These are phyloP conservation scores for Pelecanoides urinatrix DNA, from an alignment of 2,113 vertebrate species.

Conservation along the genomic window DNA sequence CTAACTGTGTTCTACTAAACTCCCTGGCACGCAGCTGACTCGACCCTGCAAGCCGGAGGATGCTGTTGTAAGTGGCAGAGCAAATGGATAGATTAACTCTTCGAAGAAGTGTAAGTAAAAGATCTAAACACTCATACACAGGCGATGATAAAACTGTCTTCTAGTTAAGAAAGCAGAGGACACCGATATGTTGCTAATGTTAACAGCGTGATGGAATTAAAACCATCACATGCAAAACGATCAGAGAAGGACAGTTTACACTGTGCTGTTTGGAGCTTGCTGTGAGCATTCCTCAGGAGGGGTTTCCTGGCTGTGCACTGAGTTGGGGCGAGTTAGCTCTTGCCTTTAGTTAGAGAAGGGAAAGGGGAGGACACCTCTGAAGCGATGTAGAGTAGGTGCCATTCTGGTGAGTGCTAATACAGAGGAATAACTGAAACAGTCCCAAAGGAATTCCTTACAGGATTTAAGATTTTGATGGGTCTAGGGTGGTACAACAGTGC, in stretches of 20 bases:
- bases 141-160: neutral
- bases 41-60: neutral
- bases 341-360: neutral
- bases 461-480: neutral
- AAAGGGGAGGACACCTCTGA: neutral
- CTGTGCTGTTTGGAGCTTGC: neutral
- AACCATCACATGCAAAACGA: neutral
- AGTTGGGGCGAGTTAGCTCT: neutral
- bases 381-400: neutral
- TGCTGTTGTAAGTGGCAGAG: neutral
- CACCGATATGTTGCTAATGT: neutral
- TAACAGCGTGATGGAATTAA: neutral
- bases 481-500: neutral
- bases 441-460: neutral
- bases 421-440: neutral
- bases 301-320: neutral
- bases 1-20: neutral
- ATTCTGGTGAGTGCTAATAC: neutral
- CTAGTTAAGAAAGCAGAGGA: neutral
- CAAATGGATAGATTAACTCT: neutral
- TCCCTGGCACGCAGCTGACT: neutral
- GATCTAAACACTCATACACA: neutral
- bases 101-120: conserved; percentile 10
- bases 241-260: neutral
- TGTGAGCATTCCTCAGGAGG: neutral